A percentile compares a stretch with the other conserved stretches of the same genome.
These are phyloP conservation scores for Catagonus wagneri DNA, from an alignment of 2,113 vertebrate species.

Conservation along the genomic window DNA sequence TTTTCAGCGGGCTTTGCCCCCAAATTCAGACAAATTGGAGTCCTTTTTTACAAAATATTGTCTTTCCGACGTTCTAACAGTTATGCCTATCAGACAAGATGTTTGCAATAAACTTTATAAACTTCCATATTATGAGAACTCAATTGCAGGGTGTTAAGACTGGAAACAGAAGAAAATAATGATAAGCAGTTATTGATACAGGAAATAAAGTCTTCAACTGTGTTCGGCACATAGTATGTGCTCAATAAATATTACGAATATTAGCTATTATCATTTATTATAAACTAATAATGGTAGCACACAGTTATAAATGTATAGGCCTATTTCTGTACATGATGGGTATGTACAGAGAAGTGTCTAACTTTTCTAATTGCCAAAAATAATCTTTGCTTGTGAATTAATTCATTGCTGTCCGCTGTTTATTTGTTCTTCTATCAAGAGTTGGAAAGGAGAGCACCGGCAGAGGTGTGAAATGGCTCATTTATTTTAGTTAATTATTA, in stretches of 20 bases:
- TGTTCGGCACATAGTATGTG: not conserved
- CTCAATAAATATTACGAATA: not conserved
- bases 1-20: not conserved
- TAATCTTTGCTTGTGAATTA: slow-evolving; percentile 79
- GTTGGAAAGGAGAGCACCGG: slow-evolving; percentile 73
- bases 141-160: not conserved
- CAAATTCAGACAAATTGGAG: not conserved
- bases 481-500: slow-evolving; percentile 83
- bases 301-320: not conserved
- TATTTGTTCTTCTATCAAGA: slow-evolving; percentile 74
- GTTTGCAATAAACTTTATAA: not conserved
- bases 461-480: slow-evolving; percentile 83
- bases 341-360: slow-evolving; percentile 55
- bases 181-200: slow-evolving; percentile 11
- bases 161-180: slow-evolving; percentile 56
- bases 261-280: not conserved
- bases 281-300: not conserved
- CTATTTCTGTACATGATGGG: not conserved
- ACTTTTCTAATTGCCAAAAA: slow-evolving; percentile 79
- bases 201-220: not conserved
- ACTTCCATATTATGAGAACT: slow-evolving; percentile 17
- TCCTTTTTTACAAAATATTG: not conserved
- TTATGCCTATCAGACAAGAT: not conserved
- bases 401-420: slow-evolving; percentile 69
- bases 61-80: not conserved